phyloP scores from a whole-genome alignment of 1,140 invertebrate genomes.

The Portunus trituberculatus region DNA sequence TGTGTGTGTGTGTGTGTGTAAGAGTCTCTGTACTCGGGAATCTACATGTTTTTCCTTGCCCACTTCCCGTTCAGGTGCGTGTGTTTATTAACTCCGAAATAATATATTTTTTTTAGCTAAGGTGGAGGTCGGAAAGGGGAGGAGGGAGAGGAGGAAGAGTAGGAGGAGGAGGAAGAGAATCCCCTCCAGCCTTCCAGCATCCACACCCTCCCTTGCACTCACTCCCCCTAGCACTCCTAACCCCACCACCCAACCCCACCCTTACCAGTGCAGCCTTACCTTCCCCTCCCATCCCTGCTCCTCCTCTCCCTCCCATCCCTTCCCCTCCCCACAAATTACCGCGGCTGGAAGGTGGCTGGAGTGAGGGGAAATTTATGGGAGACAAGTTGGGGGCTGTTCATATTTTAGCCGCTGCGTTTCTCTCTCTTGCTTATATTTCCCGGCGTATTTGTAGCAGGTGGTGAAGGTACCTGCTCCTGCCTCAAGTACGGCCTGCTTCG shows the following conservation, averaged over 20 bases:
- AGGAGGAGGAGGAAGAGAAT: not conserved
- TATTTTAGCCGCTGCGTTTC: constrained; percentile 30
- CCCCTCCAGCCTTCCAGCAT: not conserved
- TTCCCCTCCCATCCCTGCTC: not conserved
- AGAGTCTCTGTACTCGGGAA: no score
- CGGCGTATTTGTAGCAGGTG: no score
- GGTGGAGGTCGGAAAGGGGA: no score
- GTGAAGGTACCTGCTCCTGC: no score
- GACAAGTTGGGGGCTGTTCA: constrained; percentile 6
- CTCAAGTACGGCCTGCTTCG: no score
- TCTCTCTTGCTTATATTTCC: no score
- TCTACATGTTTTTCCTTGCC: no score
- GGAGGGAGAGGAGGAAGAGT: no score
- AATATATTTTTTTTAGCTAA: not conserved
- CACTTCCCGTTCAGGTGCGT: not conserved
- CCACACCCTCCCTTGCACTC: not conserved
- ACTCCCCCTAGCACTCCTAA: not conserved
- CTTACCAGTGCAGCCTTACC: not conserved
- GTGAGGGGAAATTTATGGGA: constrained; percentile 37
- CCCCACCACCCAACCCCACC: not conserved
- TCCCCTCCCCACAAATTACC: constrained; percentile 50
- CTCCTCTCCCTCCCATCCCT: not conserved
- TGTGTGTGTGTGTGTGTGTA: constrained; percentile 26
- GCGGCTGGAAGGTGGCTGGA: constrained; percentile 33
- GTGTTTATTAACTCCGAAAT: constrained; percentile 27